phyloP scores from a whole-genome alignment of 2,113 vertebrate species.

The Chunga burmeisteri region DNA sequence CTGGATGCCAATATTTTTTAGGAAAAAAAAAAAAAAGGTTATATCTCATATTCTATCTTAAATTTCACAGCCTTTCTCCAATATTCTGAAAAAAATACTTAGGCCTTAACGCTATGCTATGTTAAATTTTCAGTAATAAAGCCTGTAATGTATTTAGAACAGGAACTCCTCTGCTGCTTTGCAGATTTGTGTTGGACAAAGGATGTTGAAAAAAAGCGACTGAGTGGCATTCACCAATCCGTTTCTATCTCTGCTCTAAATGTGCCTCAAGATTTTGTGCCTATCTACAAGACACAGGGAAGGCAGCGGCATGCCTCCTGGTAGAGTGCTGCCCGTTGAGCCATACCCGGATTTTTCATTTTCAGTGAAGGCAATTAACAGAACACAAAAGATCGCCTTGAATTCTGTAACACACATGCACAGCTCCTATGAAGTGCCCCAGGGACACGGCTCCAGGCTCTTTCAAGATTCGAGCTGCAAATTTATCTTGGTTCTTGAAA shows the following conservation, averaged over 20 bases:
- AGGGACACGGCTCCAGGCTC: neutral
- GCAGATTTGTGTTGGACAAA: neutral
- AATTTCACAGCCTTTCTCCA: neutral
- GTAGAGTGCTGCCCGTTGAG: neutral
- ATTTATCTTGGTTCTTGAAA: slow-evolving; percentile 36
- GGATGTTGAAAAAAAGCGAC: neutral
- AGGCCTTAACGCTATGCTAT: neutral
- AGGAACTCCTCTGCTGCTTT: neutral
- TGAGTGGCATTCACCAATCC: neutral
- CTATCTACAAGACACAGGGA: neutral
- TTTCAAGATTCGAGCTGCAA: slow-evolving; percentile 4
- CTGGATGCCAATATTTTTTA: neutral
- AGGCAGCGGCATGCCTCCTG: neutral
- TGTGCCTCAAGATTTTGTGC: neutral
- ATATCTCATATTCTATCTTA: neutral
- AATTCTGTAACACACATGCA: slow-evolving; percentile 2
- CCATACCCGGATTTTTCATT: neutral
- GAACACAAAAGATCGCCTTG: slow-evolving; percentile 34
- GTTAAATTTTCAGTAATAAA: neutral
- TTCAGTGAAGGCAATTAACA: slow-evolving; percentile 40
- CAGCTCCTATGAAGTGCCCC: neutral
- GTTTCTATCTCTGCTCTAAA: neutral
- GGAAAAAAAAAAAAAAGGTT: neutral
- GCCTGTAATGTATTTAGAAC: neutral
- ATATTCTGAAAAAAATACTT: neutral